Evolutionary conservation across 2,797 vertebrate species (phyloP).

Genomic region (Pseudopleuronectes americanus): DNA sequence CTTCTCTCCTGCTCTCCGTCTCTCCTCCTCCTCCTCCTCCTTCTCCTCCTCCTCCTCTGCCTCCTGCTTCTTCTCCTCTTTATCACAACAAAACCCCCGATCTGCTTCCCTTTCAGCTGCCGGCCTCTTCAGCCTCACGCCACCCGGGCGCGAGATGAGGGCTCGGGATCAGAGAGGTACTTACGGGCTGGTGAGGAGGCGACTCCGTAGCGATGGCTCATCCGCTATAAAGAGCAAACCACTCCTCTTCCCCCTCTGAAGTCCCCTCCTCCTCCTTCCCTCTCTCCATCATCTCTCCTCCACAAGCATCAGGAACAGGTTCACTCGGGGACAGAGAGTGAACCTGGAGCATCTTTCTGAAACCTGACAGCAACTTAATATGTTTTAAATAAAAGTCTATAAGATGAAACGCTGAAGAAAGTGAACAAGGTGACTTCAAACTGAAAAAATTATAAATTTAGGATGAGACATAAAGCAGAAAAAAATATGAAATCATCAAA

Average conservation of each 20-base stretch:
- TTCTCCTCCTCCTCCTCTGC: background rate
- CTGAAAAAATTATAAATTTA: too few species aligned
- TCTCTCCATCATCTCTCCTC: slow-evolving; percentile 1
- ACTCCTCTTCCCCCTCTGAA: slow-evolving; percentile 14
- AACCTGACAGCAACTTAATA: background rate
- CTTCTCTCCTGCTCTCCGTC: slow-evolving; percentile 20
- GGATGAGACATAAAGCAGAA: too few species aligned
- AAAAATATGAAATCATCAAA: too few species aligned
- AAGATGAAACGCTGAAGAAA: too few species aligned
- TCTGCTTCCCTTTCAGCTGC: slow-evolving; percentile 64
- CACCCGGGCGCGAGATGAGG: background rate
- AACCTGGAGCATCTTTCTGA: background rate
- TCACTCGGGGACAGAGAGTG: slow-evolving; percentile 3
- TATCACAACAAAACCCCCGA: slow-evolving; percentile 71
- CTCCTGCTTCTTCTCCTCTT: background rate
- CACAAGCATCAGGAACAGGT: slow-evolving; percentile 49
- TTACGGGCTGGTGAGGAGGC: slow-evolving; percentile 66
- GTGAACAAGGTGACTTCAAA: too few species aligned
- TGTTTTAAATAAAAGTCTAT: too few species aligned
- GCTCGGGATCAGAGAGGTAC: slow-evolving; percentile 51
- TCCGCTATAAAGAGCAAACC: slow-evolving; percentile 34
- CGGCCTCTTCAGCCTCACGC: slow-evolving; percentile 5
- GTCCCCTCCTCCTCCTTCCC: slow-evolving; percentile 7
- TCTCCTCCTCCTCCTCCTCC: slow-evolving; percentile 4
- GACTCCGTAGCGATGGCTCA: slow-evolving; percentile 49